Evolutionary conservation across 2,888 invertebrate genomes (phyloP), one percentile per base, ranked within the genome.

Genomic region (Congeria kusceri): DNA sequence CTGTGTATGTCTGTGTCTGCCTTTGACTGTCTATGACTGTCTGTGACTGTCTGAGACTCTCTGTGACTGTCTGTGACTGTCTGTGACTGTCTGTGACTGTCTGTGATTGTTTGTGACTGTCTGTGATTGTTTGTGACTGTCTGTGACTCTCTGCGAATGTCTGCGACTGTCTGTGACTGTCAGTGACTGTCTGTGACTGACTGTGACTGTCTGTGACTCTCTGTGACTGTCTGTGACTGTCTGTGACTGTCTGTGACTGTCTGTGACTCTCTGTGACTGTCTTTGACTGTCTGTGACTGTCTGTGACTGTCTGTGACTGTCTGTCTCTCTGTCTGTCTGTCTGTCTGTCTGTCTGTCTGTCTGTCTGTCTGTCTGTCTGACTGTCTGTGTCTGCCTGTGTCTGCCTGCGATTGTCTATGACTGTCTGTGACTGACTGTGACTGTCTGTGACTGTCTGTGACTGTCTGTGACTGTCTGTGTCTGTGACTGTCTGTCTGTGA

Each of bases 361-460:
- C 58, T 65, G 46, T 65, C 25, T 47, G 49, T 65, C 65, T 65
- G 49, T 65, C 47, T 65, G 65, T 47, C 47, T 65, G 47, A 29
- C 32, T 32, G 62, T 62, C 39, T 65, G 65, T 46, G 11, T 65
- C 4, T 65, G 5, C 46, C 47, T 65, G 11, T 47, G n/a, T 65
- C 65, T 65, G 65, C 46, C 47, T 65, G 65, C 46, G 15, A 23
- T 46, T 46, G 11, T 47, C 4, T 49, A 3, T 65, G 47, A 46
- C 28, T 49, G 46, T 47, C 23, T 65, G 65, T 65, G 44, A 7
- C 20, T 65, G 25, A 46, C 49, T 65, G 27, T 47, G 25, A 44
- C 25, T 65, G 65, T 65, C 65, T 65, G 65, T 65, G n/a, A 44
- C 23, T 65, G 65, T 47, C 27, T 65, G 27, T 65, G 63, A 44